These are phyloP conservation scores for Pegea sp. DNA, from an alignment of 23 tunicate genomes.

Conservation along the genomic window DNA sequence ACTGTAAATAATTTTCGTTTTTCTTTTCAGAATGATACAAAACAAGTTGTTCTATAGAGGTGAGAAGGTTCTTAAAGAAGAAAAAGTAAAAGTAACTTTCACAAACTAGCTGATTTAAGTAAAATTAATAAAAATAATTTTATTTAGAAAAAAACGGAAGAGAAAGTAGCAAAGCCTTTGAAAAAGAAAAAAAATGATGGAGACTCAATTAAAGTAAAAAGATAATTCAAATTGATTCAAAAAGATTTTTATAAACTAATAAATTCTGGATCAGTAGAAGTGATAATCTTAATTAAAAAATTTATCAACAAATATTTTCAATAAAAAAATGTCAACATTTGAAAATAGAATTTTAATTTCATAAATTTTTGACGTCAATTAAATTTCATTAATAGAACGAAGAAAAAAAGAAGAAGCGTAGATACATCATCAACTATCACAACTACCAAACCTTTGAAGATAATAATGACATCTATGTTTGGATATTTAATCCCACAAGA, in stretches of 20 bases:
- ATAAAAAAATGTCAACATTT: too few species aligned
- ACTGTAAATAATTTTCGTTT: neutral
- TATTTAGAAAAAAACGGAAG: constrained; percentile 7
- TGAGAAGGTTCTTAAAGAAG: constrained; percentile 26
- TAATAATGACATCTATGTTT: constrained; percentile 54
- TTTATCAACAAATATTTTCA: too few species aligned
- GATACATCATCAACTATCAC: constrained; percentile 43
- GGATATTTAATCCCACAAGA: too few species aligned
- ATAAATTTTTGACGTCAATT: neutral
- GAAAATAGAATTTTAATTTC: neutral
- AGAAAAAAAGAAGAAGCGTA: constrained; percentile 37
- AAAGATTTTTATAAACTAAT: too few species aligned
- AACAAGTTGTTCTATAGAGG: constrained; percentile 25
- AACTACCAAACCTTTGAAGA: constrained; percentile 58
- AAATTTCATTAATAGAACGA: constrained; percentile 1
- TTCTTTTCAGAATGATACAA: constrained; percentile 12
- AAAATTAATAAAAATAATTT: too few species aligned
- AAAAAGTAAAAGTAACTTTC: too few species aligned
- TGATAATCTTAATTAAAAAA: too few species aligned
- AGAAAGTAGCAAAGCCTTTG: constrained; percentile 1
- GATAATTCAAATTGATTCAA: too few species aligned
- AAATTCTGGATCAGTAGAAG: too few species aligned
- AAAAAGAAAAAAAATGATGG: constrained; percentile 1
- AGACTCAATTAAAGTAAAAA: too few species aligned
- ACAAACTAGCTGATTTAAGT: too few species aligned